Evolutionary conservation across 2,113 vertebrate genomes (phyloP), one percentile per base, ranked within the genome.

Genomic region (Centrocercus urophasianus): DNA sequence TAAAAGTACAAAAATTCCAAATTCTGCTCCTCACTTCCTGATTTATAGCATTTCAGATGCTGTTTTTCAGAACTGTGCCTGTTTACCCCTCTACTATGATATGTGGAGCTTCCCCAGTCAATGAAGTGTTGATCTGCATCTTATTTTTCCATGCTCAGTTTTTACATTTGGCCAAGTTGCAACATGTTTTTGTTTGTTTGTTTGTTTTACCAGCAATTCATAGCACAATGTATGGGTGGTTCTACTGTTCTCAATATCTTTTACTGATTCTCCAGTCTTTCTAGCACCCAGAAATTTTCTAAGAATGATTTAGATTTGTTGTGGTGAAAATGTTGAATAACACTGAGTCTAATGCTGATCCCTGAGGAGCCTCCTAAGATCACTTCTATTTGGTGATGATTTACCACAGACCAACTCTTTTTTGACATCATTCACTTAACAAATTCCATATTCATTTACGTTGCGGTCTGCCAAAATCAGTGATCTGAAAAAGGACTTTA

Each of bases 321-420:
- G 82, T 60, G 81, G 71, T 90, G 92, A 94, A 96, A 94, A 93
- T 82, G 81, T 84, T 93, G 90, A 93, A 78, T 88, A 94, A 81
- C 61, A 50, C 36, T 52, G 52, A 83, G 36, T 75, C 76, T 88
- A 93, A 94, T 81, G 86, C 83, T 90, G 73, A 84, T 94, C 90
- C 77, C 95, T 22, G 36, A 92, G 81, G 77, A 96, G 70, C 54
- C 48, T 83, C 45, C 52, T 82, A 86, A 54, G 40, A 92, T 86
- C 34, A 65, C 48, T 74, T 84, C 38, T 24, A 76, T 93, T 86
- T 94, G 73, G 65, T 24, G 69, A 81, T 86, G 90, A 95, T 93
- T 96, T 93, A 93, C 83, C 70, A 90, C 47, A 64, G 60, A 74
- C 43, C 75, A 89, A 83, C 69, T 80, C 32, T 71, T 93, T 92